Base-by-base conservation (phyloP, 2,888 invertebrate species). In the Ophion ventricosus region DNA sequence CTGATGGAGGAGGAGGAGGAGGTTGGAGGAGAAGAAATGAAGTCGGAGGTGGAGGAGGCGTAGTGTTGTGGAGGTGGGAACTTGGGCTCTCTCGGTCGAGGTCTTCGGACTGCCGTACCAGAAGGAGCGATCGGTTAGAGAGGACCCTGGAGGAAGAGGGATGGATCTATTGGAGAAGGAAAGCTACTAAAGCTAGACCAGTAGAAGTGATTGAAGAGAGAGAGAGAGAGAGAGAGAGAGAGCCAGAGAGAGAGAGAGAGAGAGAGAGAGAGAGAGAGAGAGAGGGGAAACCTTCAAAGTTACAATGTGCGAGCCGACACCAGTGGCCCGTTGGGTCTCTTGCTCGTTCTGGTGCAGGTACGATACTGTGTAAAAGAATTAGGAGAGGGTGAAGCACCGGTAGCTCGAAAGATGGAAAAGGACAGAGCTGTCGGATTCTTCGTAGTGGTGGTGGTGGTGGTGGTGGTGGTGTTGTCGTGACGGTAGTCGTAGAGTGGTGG, bases 11-110 rank as follows among this genome's bases (percentile, higher is more conserved):
- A 76, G 75, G 79, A 66, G 76, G 84, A 66, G 81, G 87, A 83
- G 84, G 73, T 80, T 72, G 77, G 82, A 78, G 84, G 85, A 85
- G 86, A 80, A 76, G 78, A 78, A 82, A 82, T 80, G 70, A 70
- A 72, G 74, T 74, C 72, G 74, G 84, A 82, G 84, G 80, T 80
- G 77, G 85, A 82, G 82, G 63, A 80, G 86, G 82, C 82, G 57
- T 20, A 57, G 79, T 78, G 80, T 79, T 69, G 83, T 73, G 83
- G 72, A 81, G 80, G 87, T 83, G 87, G 86, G 85, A 78, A 87
- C 80, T 80, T 64, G 49, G 74, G 59, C 63, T 63, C 70, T 81
- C 75, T 74, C 35, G 61, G 61, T 79, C 54, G 57, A 75, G 78
- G 75, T 54, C 69, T 67, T 86, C 67, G 73, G 63, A 67, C 70